These are phyloP conservation scores for Stylophora pistillata DNA, from an alignment of 64 coral and sea anemone genomes.

Conservation along the genomic window DNA sequence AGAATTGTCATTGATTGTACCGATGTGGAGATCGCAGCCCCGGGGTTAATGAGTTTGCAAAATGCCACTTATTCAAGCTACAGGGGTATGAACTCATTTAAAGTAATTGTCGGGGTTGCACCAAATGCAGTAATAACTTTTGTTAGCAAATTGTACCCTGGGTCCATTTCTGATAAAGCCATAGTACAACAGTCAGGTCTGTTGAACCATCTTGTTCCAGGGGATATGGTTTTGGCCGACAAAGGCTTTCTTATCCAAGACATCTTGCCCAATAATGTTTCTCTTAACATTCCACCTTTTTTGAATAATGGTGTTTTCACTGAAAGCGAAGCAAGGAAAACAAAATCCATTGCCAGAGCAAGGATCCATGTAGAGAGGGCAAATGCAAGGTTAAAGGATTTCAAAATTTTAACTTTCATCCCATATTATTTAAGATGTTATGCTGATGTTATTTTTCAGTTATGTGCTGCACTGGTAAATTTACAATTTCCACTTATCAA, in stretches of 20 bases:
- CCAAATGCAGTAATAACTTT: neutral
- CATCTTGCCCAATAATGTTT: neutral
- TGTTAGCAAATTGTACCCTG: neutral
- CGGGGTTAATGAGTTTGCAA: slow-evolving; percentile 28
- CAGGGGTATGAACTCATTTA: slow-evolving; percentile 40
- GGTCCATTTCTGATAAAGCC: neutral
- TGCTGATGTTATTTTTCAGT: neutral
- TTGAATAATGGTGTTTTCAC: slow-evolving; percentile 21
- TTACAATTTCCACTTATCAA: slow-evolving; percentile 11
- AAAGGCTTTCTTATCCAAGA: too few species aligned
- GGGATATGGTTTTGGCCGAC: too few species aligned
- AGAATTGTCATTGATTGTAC: slow-evolving; percentile 48
- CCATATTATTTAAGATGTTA: slow-evolving; percentile 27
- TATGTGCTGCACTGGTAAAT: slow-evolving; percentile 19
- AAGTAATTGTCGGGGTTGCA: slow-evolving; percentile 26
- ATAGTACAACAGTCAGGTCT: neutral
- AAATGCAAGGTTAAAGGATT: slow-evolving; percentile 24
- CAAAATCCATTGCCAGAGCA: slow-evolving; percentile 22
- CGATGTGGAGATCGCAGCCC: slow-evolving; percentile 31
- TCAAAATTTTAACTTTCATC: slow-evolving; percentile 17
- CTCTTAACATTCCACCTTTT: slow-evolving; percentile 39
- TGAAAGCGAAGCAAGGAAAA: slow-evolving; percentile 39
- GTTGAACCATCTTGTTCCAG: slow-evolving; percentile 1
- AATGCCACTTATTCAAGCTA: slow-evolving; percentile 38
- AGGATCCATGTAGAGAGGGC: slow-evolving; percentile 32